Percentiles rank a stretch among this genome's conserved stretches.
These are phyloP conservation scores for Pomacea canaliculata DNA, from an alignment of 2,888 invertebrate species.

Conservation along the genomic window DNA sequence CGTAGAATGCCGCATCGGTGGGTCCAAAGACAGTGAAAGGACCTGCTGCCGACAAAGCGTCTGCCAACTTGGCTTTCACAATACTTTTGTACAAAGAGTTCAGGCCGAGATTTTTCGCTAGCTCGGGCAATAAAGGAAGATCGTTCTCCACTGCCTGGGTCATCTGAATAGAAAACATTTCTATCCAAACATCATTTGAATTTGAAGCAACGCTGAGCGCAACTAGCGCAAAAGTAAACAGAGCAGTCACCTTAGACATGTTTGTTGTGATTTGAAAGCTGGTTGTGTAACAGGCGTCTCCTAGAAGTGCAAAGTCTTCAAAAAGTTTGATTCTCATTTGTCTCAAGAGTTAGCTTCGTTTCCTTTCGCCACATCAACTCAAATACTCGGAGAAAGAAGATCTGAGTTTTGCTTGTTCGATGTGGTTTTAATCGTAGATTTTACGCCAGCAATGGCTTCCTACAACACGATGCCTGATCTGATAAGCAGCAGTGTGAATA, in stretches of 20 bases:
- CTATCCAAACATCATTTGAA: neutral
- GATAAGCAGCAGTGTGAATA: conserved; percentile 58
- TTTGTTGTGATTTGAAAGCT: too few relatives aligned
- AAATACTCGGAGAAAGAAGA: too few relatives aligned
- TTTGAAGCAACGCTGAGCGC: too few relatives aligned
- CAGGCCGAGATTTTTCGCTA: conserved; percentile 39
- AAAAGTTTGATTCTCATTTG: too few relatives aligned
- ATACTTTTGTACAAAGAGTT: conserved; percentile 34
- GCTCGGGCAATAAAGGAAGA: conserved; percentile 32
- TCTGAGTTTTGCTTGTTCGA: too few relatives aligned
- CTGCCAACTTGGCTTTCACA: conserved; percentile 34
- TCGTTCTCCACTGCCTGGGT: neutral
- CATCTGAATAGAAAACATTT: conserved; percentile 15
- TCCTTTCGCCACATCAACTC: too few relatives aligned
- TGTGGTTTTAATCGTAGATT: too few relatives aligned
- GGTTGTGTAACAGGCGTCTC: too few relatives aligned
- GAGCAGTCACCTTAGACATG: too few relatives aligned
- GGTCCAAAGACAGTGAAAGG: conserved; percentile 52
- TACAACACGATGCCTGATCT: conserved; percentile 57
- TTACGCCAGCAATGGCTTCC: conserved; percentile 36
- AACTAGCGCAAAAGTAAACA: too few relatives aligned
- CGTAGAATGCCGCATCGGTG: conserved; percentile 40
- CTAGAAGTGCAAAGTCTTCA: too few relatives aligned
- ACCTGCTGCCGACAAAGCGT: conserved; percentile 38
- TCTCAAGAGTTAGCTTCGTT: too few relatives aligned